These are phyloP conservation scores for Caracal caracal DNA, from an alignment of 2,113 vertebrate species.

Conservation along the genomic window DNA sequence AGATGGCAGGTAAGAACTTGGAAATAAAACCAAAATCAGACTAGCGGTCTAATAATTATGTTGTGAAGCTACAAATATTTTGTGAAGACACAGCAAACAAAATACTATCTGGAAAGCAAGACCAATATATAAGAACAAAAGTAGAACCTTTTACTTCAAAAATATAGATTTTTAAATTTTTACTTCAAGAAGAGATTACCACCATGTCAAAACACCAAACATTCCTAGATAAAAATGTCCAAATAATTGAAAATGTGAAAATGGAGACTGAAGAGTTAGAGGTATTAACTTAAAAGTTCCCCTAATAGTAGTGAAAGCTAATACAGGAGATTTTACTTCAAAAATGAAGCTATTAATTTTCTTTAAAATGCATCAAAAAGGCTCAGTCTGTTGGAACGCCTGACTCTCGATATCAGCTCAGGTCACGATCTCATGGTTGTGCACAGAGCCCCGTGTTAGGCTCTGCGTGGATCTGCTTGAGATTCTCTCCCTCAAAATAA, in stretches of 20 bases:
- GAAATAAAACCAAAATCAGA: slow-evolving; percentile 31
- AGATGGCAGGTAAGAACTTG: neutral
- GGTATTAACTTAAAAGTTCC: neutral
- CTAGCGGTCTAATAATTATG: neutral
- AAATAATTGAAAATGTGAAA: slow-evolving; percentile 5
- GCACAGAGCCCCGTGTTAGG: too few relatives aligned
- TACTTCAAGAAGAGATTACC: neutral
- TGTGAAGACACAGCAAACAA: slow-evolving; percentile 26
- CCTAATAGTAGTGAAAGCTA: neutral
- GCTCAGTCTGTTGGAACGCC: too few relatives aligned
- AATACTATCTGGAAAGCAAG: neutral
- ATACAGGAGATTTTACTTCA: slow-evolving; percentile 26
- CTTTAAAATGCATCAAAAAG: slow-evolving; percentile 29
- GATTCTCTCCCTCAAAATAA: too few relatives aligned
- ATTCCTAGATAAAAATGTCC: neutral
- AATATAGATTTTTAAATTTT: neutral
- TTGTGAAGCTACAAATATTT: neutral
- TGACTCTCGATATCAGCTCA: too few relatives aligned
- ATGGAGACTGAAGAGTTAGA: neutral
- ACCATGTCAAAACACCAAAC: neutral
- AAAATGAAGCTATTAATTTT: slow-evolving; percentile 22
- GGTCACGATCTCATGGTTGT: too few relatives aligned
- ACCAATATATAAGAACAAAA: neutral
- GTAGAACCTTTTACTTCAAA: neutral
- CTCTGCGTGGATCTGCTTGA: too few relatives aligned